A percentile compares a stretch with the other conserved stretches of the same genome.
phyloP scores from a whole-genome alignment of 2,797 vertebrate species.

The Anas capensis region DNA sequence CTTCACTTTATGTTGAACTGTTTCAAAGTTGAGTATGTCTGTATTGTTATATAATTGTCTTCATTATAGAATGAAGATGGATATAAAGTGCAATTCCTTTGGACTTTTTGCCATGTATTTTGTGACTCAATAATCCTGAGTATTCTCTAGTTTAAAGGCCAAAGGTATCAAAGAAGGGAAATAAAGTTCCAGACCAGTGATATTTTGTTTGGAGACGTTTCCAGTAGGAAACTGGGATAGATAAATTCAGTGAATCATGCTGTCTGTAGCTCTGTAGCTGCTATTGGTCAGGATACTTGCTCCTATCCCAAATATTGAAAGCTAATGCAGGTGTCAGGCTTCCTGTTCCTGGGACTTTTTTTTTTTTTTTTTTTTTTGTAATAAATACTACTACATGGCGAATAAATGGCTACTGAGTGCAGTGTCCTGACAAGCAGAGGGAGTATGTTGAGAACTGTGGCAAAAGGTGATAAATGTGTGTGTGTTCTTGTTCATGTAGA shows the following conservation, averaged over 20 bases:
- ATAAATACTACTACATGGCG: neutral
- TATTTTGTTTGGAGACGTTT: neutral
- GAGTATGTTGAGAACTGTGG: neutral
- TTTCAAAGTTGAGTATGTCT: neutral
- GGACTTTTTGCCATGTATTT: neutral
- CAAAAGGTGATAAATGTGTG: neutral
- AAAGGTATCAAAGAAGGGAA: neutral
- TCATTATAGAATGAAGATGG: neutral
- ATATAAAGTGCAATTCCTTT: neutral
- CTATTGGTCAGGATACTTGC: neutral
- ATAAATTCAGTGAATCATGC: accelerated
- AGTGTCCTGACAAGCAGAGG: neutral
- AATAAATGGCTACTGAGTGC: neutral
- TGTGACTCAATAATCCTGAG: neutral
- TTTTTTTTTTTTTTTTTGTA: neutral
- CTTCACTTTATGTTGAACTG: neutral
- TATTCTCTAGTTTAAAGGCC: neutral
- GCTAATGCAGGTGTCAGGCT: neutral
- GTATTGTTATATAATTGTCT: neutral
- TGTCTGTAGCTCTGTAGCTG: neutral
- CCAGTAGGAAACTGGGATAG: neutral
- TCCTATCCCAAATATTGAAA: neutral
- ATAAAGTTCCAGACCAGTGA: neutral
- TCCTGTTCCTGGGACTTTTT: neutral
- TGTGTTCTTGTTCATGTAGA: neutral